Percentiles rank a stretch among this genome's conserved stretches.
phyloP scores from a whole-genome alignment of 2,797 vertebrate genomes.

The Artibeus lituratus region DNA sequence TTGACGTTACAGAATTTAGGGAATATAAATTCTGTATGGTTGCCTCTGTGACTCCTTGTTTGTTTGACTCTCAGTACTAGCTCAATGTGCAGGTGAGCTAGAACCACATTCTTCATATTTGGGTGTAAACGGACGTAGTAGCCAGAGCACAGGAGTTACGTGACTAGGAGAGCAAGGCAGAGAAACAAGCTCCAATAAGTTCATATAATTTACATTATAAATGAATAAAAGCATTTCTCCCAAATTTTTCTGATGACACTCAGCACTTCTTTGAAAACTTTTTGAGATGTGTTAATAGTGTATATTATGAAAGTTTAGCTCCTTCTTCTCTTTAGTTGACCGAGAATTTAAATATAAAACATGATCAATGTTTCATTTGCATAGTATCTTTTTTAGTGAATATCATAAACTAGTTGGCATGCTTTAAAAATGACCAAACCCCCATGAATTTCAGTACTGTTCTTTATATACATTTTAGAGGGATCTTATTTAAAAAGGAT shows the following conservation, averaged over 20 bases:
- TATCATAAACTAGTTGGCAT: not conserved
- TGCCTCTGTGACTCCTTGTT: not conserved
- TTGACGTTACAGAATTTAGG: not conserved
- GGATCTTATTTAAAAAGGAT: not conserved
- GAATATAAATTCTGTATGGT: not conserved
- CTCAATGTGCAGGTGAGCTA: not conserved
- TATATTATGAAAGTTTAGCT: not conserved
- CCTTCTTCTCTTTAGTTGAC: not conserved
- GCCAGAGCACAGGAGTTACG: not conserved
- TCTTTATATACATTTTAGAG: not conserved
- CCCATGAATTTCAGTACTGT: not conserved
- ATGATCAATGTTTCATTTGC: not conserved
- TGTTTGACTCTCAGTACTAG: not conserved
- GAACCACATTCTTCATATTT: not conserved
- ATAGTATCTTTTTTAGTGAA: not conserved
- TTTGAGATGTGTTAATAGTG: not conserved
- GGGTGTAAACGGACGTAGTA: not conserved
- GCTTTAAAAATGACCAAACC: not conserved
- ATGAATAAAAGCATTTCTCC: not conserved
- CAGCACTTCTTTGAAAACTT: not conserved
- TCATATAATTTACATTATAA: constrained; percentile 11
- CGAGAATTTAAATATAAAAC: not conserved
- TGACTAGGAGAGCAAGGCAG: not conserved
- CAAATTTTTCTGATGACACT: not conserved
- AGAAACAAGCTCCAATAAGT: not conserved